Conservation (phyloP, 2,888 invertebrate genomes). For the Ephialtes manifestator region DNA sequence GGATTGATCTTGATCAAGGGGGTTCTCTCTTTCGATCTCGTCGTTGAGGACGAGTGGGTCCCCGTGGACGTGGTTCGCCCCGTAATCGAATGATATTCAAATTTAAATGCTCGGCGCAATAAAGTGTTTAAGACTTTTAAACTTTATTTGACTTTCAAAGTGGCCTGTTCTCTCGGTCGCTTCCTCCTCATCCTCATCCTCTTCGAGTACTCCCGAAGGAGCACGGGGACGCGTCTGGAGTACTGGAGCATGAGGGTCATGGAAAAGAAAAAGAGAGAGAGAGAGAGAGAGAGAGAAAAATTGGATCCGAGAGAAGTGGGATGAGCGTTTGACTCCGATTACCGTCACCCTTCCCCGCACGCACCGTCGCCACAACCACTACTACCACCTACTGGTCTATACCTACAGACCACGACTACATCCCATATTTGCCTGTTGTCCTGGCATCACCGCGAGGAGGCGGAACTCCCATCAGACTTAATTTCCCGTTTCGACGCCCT, state of each 20-base stretch:
- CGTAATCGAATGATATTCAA: constrained; percentile 84
- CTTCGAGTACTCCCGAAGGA: constrained; percentile 33
- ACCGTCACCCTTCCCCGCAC: constrained; percentile 58
- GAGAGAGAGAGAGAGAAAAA: constrained; percentile 38
- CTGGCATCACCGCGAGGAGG: constrained; percentile 48
- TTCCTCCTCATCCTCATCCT: constrained; percentile 15
- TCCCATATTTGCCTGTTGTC: constrained; percentile 2
- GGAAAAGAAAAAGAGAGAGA: constrained; percentile 16
- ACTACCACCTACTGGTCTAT: background rate
- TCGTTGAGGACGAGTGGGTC: constrained; percentile 42
- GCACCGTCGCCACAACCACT: constrained; percentile 40
- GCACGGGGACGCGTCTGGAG: constrained; percentile 43
- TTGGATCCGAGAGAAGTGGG: constrained; percentile 36
- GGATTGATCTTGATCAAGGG: background rate
- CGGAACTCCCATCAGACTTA: constrained; percentile 67
- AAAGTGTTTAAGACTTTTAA: constrained; percentile 83
- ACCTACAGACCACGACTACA: background rate
- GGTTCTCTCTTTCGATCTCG: background rate
- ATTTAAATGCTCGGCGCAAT: constrained; percentile 83
- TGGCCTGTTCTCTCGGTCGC: constrained; percentile 48
- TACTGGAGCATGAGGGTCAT: constrained; percentile 8
- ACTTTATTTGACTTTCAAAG: constrained; percentile 83
- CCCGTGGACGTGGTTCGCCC: constrained; percentile 67
- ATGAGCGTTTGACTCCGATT: constrained; percentile 65
- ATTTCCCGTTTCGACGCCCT: constrained; percentile 66